These are phyloP conservation scores for Synergus gifuensis DNA, from an alignment of 2,888 invertebrate species.

Conservation along the genomic window DNA sequence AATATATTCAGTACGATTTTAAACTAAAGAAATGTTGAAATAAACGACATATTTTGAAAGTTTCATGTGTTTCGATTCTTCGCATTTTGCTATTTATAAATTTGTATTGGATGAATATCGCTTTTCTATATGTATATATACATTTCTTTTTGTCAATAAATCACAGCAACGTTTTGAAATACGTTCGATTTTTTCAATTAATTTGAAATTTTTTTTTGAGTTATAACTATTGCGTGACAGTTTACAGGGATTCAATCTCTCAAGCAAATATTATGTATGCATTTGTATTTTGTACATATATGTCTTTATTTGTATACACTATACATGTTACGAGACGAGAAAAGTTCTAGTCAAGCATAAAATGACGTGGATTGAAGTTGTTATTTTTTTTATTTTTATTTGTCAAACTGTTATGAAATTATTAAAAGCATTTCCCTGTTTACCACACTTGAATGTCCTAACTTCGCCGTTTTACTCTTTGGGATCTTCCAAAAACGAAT, in stretches of 20 bases:
- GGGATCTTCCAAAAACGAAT: not conserved
- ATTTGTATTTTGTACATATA: not conserved
- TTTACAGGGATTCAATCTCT: constrained; percentile 21
- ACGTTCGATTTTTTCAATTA: constrained; percentile 17
- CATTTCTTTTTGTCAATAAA: not conserved
- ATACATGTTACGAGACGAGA: constrained; percentile 20
- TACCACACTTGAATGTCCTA: constrained; percentile 2
- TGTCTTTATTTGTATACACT: not conserved
- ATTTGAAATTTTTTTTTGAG: not conserved
- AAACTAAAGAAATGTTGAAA: not conserved
- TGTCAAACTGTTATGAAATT: constrained; percentile 42
- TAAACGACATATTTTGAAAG: not conserved
- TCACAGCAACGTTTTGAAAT: not conserved
- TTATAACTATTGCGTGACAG: constrained; percentile 19
- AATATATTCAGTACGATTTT: not conserved
- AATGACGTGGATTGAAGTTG: constrained; percentile 19
- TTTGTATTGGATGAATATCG: not conserved
- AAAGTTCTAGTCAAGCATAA: constrained; percentile 19
- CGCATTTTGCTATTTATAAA: not conserved
- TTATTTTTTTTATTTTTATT: not conserved
- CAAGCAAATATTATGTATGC: constrained; percentile 5
- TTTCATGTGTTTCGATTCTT: no score
- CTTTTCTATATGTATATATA: not conserved
- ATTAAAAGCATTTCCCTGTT: constrained; percentile 52
- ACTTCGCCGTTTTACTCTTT: constrained; percentile 18